Base-by-base conservation (phyloP, 2,888 invertebrate species). In the Nomada hirtipes region DNA sequence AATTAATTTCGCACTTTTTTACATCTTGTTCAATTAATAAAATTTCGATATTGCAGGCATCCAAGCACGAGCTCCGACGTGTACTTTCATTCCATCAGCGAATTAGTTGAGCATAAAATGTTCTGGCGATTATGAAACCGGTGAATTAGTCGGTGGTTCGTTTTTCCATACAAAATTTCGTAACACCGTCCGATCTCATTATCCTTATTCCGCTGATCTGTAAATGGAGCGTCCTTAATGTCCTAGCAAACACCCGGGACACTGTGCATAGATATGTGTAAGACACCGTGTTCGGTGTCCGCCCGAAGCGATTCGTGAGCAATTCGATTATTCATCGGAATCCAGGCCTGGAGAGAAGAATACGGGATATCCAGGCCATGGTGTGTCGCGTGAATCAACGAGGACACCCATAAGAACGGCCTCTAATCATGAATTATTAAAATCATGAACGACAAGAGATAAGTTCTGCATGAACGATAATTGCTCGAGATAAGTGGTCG, bases 301-400 rank as follows among this genome's bases (percentile, higher is more conserved):
- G 52, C 69, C 61, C 44, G 13, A 47, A 70, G 55, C 36, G 67
- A 79, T 73, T 64, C 55, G 52, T 77, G 77, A 74, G 76, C 73
- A 63, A 87, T 84, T 78, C 79, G 69, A 86, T 86, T 86, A 85
- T 86, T 83, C 71, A 87, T 85, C 67, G 88, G 84, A 83, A 84
- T 89, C 84, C 83, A 85, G 84, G 82, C 86, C 82, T 81, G 78
- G 75, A 72, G 76, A 76, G 76, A 85, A 83, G 84, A 86, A 72
- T 78, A 74, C 64, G 55, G 59, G 63, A 65, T 63, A 87, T 81
- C 81, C 70, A 81, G 88, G 88, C 73, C 83, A 75, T 23, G 61
- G 57, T 76, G 71, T 63, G 75, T 44, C 55, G 67, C 65, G 26
- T 36, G 82, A 82, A 78, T 86, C 53, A 29, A 64, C 84, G 79